phyloP scores from a whole-genome alignment of 2,113 vertebrate species.

The Dasypus novemcinctus region DNA sequence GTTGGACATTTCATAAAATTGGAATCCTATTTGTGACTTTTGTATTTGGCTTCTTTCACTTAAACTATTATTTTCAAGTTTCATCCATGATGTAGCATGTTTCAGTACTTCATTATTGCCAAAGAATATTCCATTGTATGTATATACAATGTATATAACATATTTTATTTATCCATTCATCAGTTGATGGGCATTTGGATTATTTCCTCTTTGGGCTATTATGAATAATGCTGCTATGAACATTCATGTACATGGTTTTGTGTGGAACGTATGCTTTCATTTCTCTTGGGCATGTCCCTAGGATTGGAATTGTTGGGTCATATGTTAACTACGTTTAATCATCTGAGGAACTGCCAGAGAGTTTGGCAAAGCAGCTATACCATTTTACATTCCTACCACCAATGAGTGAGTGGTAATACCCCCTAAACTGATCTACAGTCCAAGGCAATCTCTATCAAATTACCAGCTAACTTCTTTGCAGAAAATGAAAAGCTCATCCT shows the following conservation, averaged over 20 bases:
- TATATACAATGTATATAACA: background rate
- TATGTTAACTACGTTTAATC: background rate
- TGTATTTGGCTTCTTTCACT: background rate
- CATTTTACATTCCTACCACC: background rate
- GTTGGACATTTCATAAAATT: background rate
- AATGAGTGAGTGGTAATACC: background rate
- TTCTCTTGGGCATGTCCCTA: background rate
- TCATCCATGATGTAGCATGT: background rate
- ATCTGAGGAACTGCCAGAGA: background rate
- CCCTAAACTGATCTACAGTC: too few relatives aligned
- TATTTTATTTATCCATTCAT: background rate
- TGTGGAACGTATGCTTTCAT: background rate
- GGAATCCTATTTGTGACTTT: background rate
- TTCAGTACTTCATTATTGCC: background rate
- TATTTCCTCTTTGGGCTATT: background rate
- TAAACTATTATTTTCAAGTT: background rate
- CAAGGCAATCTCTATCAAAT: too few relatives aligned
- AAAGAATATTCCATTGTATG: background rate
- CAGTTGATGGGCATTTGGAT: background rate
- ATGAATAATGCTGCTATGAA: background rate
- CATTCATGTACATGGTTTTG: background rate
- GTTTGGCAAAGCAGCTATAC: background rate
- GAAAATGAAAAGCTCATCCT: too few relatives aligned
- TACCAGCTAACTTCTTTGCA: too few relatives aligned
- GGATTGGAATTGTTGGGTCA: background rate